A percentile compares a stretch with the other conserved stretches of the same genome.
Conservation (phyloP, 2,888 invertebrate species). For the Aleiodes leptofemur region DNA sequence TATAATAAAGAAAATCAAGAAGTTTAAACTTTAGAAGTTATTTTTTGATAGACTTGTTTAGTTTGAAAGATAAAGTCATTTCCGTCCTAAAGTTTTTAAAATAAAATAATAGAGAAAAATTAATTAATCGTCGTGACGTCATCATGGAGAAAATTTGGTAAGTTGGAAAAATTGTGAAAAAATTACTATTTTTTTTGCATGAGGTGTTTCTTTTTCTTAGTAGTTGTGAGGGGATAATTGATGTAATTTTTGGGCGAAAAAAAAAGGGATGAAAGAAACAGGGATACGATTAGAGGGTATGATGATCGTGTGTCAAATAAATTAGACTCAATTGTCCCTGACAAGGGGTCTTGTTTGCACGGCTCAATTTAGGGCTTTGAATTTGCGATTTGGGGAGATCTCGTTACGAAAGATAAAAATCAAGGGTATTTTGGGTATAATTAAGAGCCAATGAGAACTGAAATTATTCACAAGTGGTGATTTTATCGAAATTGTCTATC, state of each 20-base stretch:
- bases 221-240: neutral
- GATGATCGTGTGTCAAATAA: slow-evolving; percentile 21
- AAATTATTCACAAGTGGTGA: slow-evolving; percentile 29
- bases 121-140: slow-evolving; percentile 38
- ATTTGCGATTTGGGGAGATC: neutral
- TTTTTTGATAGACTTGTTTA: slow-evolving; percentile 28
- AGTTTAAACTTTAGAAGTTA: neutral
- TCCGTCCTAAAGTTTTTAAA: slow-evolving; percentile 12
- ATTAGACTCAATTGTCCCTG: slow-evolving; percentile 36
- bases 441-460: slow-evolving; percentile 20
- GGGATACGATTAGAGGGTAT: slow-evolving; percentile 29
- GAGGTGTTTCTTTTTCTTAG: neutral
- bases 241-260: neutral
- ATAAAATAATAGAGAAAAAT: slow-evolving; percentile 13
- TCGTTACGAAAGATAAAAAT: neutral
- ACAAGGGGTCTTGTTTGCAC: slow-evolving; percentile 36
- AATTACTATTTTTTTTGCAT: slow-evolving; percentile 12
- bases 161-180: slow-evolving; percentile 43
- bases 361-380: slow-evolving; percentile 28
- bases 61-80: neutral
- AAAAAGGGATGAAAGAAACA: neutral
- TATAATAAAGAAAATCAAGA: neutral
- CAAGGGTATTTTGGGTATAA: slow-evolving; percentile 36
- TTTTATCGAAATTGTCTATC: slow-evolving; percentile 17
- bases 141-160: slow-evolving; percentile 54